A percentile compares a stretch with the other conserved stretches of the same genome.
Evolutionary conservation across 1,140 invertebrate genomes (phyloP).

Genomic region (Cotesia chilonis): DNA sequence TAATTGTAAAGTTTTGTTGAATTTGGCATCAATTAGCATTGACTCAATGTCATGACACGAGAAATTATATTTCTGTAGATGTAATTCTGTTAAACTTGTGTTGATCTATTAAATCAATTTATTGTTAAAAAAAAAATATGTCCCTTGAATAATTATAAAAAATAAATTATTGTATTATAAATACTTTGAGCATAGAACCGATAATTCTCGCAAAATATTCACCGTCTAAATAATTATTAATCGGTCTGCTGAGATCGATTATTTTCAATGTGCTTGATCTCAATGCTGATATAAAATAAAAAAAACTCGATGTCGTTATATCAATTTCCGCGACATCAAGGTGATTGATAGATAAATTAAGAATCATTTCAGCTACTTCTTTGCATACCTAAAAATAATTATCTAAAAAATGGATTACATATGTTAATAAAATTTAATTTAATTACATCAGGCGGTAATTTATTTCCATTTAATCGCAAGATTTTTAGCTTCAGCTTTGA

Average conservation of each 20-base stretch:
- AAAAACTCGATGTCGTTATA: conserved; percentile 65
- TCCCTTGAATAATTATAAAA: not conserved
- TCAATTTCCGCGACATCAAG: conserved; percentile 68
- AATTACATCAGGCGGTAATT: conserved; percentile 60
- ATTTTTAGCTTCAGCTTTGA: conserved; percentile 61
- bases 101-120: conserved; percentile 54
- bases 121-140: conserved; percentile 13
- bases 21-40: conserved; percentile 62
- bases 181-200: conserved; percentile 55
- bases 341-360: conserved; percentile 60
- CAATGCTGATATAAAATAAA: conserved; percentile 61
- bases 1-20: conserved; percentile 64
- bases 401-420: not conserved
- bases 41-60: conserved; percentile 68
- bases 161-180: conserved; percentile 22
- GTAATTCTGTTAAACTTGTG: conserved; percentile 63
- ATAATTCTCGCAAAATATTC: conserved; percentile 50
- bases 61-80: conserved; percentile 70
- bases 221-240: conserved; percentile 56
- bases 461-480: conserved; percentile 67
- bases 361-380: conserved; percentile 63
- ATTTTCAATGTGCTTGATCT: conserved; percentile 61
- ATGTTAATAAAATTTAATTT: not conserved
- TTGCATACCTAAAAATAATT: conserved; percentile 56
- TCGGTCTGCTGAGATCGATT: conserved; percentile 68